Conservation (phyloP, 2,113 vertebrate genomes). For the Bothrops jararaca region DNA sequence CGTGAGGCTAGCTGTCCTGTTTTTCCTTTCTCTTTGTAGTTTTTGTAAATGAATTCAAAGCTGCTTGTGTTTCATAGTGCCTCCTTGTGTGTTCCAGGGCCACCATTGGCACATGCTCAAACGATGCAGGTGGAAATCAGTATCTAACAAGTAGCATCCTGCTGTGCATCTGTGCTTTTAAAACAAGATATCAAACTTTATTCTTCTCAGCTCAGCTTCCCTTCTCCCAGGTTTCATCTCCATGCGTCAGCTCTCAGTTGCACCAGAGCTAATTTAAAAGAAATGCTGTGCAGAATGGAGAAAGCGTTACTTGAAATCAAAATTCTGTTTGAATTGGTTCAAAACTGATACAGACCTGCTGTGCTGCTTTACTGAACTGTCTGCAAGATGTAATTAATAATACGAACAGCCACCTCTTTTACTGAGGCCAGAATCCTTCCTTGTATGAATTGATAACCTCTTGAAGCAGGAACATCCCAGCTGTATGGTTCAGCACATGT, state of each 20-base stretch:
- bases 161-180: not conserved
- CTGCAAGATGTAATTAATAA: not conserved
- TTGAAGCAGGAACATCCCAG: not conserved
- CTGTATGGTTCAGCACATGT: not conserved
- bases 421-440: not conserved
- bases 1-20: not conserved
- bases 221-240: slow-evolving; percentile 1
- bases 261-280: not conserved
- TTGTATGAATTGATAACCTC: not conserved
- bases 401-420: not conserved
- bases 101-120: not conserved
- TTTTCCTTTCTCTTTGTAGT: not conserved
- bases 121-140: not conserved
- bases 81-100: not conserved
- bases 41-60: not conserved
- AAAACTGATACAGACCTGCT: not conserved
- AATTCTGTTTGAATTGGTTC: not conserved
- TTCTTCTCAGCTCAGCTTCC: not conserved
- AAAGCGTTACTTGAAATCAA: not conserved
- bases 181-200: slow-evolving; percentile 13
- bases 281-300: not conserved
- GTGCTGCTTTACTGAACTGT: not conserved
- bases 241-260: not conserved
- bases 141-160: not conserved
- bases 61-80: not conserved